Base-by-base conservation (phyloP, 1,140 invertebrate genomes). In the Drosophila biarmipes region DNA sequence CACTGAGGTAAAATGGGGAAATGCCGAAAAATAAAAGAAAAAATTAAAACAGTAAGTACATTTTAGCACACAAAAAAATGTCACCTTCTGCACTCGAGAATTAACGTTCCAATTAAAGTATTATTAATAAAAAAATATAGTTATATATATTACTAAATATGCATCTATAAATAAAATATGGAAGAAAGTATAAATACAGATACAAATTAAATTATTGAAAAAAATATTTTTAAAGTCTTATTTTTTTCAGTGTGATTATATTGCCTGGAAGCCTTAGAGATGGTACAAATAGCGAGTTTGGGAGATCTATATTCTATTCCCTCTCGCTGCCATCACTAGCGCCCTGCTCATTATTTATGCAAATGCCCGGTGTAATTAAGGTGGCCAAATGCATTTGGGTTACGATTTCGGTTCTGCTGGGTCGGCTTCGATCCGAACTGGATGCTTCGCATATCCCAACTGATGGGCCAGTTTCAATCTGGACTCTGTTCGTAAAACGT, bases 401-500 rank as follows among this genome's bases (percentile, higher is more conserved):
- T 53, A 43, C 64, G 29, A 53, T 68, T 68, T 66, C 37, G 27
- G 19, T 35, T 63, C 31, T 11, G 5, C 11, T 43, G 4, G 31
- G 34, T 31, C n/a, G 21, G 29, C 35, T 10, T 14, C 12, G 4
- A n/a, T 6, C 29, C 27, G 24, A 19, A n/a, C 17, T 27, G 37
- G 43, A 17, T 46, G 4, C 31, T 51, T 37, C 2, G 46, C 29
- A 14, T 31, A n/a, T n/a, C 6, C 29, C 48, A 34, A 31, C 27
- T 17, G 67, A 52, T 58, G 55, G 55, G 48, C 53, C 55, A 72
- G 66, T 72, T 73, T 72, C 69, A 61, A 72, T 73, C 69, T 62
- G 51, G 49, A 62, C 37, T 34, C 58, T 15, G 54, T 58, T 27
- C 54, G 66, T 73, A 76, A 84, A 84, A 84, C 82, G 80, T 85